Conservation (phyloP, 2,797 vertebrate species). For the Melanotaenia nigrans region DNA sequence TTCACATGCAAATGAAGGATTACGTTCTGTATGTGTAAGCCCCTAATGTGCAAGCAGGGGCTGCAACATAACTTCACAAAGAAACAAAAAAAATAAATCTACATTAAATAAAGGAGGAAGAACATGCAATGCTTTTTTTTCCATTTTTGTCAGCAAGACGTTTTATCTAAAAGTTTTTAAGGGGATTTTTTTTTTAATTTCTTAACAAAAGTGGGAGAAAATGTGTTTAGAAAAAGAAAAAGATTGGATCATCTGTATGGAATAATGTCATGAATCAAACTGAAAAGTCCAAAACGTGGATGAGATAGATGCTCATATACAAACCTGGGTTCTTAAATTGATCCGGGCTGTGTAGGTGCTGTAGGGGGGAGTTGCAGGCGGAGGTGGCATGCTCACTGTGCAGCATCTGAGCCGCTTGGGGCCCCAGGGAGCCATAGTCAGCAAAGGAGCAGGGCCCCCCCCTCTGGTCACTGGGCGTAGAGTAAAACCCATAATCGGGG, state of each 20-base stretch:
- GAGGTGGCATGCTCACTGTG: constrained; percentile 90
- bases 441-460: constrained; percentile 89
- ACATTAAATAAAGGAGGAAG: constrained; percentile 52
- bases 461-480: constrained; percentile 90
- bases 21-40: constrained; percentile 63
- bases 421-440: constrained; percentile 90
- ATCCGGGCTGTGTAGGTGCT: constrained; percentile 89
- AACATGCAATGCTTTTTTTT: constrained; percentile 77
- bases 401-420: constrained; percentile 90
- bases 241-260: constrained; percentile 65
- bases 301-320: constrained; percentile 82
- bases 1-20: constrained; percentile 77
- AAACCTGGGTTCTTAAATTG: constrained; percentile 90
- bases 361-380: constrained; percentile 86
- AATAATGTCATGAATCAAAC: constrained; percentile 75
- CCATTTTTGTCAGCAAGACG: constrained; percentile 57
- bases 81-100: constrained; percentile 62
- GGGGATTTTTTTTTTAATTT: constrained; percentile 38
- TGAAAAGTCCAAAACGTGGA: constrained; percentile 73
- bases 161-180: constrained; percentile 32
- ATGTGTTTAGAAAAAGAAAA: constrained; percentile 35
- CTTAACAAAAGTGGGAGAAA: constrained; percentile 54
- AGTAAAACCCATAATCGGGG: constrained; percentile 91
- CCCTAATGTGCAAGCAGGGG: constrained; percentile 75
- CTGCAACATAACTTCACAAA: constrained; percentile 67